A percentile compares a stretch with the other conserved stretches of the same genome.
These are phyloP conservation scores for Syrista parreyssii DNA, from an alignment of 2,888 invertebrate genomes.

Conservation along the genomic window DNA sequence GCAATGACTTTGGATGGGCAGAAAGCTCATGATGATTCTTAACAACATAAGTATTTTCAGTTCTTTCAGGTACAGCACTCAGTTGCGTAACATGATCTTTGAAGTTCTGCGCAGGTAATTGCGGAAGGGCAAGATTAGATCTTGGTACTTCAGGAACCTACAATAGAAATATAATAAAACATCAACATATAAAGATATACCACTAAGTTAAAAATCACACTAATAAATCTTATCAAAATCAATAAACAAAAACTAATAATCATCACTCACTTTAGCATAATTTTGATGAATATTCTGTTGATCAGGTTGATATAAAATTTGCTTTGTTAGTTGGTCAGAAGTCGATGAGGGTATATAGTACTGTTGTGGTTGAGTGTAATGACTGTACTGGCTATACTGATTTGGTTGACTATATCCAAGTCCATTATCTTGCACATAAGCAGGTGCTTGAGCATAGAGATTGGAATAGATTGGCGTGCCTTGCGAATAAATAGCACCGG, in stretches of 20 bases:
- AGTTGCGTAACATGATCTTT: constrained; percentile 37
- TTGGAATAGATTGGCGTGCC: constrained; percentile 39
- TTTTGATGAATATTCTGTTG: constrained; percentile 34
- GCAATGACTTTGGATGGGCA: constrained; percentile 65
- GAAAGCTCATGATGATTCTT: constrained; percentile 30
- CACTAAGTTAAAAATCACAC: not conserved
- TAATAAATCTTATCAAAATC: not conserved
- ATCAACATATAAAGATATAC: not conserved
- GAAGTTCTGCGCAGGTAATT: constrained; percentile 48
- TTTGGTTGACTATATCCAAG: constrained; percentile 34
- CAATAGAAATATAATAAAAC: not conserved
- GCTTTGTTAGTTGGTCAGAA: constrained; percentile 38
- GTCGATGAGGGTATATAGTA: constrained; percentile 34
- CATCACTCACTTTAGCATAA: constrained; percentile 44
- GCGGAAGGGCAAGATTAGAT: constrained; percentile 45
- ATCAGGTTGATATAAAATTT: constrained; percentile 11
- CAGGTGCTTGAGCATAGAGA: constrained; percentile 39
- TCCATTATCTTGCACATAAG: constrained; percentile 51
- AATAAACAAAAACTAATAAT: constrained; percentile 10
- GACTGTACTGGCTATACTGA: constrained; percentile 38
- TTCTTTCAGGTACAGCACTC: constrained; percentile 36
- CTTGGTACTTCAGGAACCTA: constrained; percentile 41
- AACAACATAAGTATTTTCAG: constrained; percentile 33
- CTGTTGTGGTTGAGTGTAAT: constrained; percentile 28
- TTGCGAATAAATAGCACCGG: constrained; percentile 46